Conservation (phyloP, 2,797 vertebrate genomes). For the Babyrousa celebensis region DNA sequence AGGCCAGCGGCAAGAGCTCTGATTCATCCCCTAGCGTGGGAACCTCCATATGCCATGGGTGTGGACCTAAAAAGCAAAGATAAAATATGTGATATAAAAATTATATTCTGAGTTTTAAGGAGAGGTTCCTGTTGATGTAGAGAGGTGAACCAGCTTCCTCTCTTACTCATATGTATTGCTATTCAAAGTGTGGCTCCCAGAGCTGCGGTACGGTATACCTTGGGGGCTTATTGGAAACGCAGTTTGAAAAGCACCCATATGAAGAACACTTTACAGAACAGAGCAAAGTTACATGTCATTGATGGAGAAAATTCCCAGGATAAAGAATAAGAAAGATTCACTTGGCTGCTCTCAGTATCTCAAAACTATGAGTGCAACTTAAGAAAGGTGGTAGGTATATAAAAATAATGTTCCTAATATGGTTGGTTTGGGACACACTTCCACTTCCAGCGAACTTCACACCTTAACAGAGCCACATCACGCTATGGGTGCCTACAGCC, state of each 20-base stretch:
- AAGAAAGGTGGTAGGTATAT: not conserved
- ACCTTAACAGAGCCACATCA: not conserved
- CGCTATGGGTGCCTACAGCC: not conserved
- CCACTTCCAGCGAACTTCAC: not conserved
- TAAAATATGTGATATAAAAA: not conserved
- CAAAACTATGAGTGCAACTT: not conserved
- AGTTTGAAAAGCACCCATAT: not conserved
- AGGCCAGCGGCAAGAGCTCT: too few species aligned
- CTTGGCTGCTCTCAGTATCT: not conserved
- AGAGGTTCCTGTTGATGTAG: not conserved
- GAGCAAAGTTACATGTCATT: not conserved
- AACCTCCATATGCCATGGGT: too few species aligned
- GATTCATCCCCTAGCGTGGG: too few species aligned
- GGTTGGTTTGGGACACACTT: not conserved
- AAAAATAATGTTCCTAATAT: not conserved
- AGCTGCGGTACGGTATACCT: not conserved
- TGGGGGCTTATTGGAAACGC: not conserved
- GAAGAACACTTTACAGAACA: not conserved
- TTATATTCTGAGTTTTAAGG: conserved; percentile 32
- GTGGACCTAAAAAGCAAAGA: too few species aligned
- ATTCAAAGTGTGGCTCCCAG: not conserved
- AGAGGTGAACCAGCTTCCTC: not conserved
- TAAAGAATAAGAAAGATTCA: not conserved
- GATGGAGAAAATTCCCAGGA: not conserved
- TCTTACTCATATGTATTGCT: not conserved